Evolutionary conservation across 2,113 vertebrate genomes (phyloP), one percentile per base, ranked within the genome.

Genomic region (Haliaeetus leucogaster): DNA sequence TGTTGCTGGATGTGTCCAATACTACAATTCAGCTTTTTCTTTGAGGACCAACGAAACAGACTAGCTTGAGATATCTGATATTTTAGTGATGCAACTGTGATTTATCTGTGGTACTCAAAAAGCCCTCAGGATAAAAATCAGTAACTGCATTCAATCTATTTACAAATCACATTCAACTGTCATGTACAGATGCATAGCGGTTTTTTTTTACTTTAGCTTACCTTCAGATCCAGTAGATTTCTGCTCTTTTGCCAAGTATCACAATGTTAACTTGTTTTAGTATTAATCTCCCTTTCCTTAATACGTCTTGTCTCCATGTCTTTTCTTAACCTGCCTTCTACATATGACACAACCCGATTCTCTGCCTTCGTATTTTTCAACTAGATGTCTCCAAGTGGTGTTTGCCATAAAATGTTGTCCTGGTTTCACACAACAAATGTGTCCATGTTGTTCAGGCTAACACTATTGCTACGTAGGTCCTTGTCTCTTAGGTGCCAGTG

Each of bases 381-480:
- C 27, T 27, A 45, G 8, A 3, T n/a, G 27, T 21, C 12, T 55
- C 27, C 23, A 45, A 63, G 40, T 25, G 25, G 7, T 66, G 19
- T 23, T 83, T 77, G 36, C 30, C 30, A 56, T 32, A 72, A 93
- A 65, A 56, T 2, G 16, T 29, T 29, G 52, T 17, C 52, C 52
- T 17, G 26, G 16, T 53, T 53, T 53, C 26, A 53, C 52, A 53
- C 1, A 3, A 17, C 52, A 53, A 53, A 53, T 10, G 52, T 4
- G 21, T 20, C 21, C 7, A 6, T 29, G 55, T 32, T 83, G 55
- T 56, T 73, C 50, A 59, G 12, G 16, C 26, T 29, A 89, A 12
- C 58, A 43, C n/a, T 50, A 32, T 5, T 63, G 26, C 14, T 53
- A 38, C 0, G 0, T 2, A 70, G 3, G 16, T 30, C 58, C 8